A percentile compares a stretch with the other conserved stretches of the same genome.
These are phyloP conservation scores for Halichoeres trimaculatus DNA, from an alignment of 2,113 vertebrate species.

Conservation along the genomic window DNA sequence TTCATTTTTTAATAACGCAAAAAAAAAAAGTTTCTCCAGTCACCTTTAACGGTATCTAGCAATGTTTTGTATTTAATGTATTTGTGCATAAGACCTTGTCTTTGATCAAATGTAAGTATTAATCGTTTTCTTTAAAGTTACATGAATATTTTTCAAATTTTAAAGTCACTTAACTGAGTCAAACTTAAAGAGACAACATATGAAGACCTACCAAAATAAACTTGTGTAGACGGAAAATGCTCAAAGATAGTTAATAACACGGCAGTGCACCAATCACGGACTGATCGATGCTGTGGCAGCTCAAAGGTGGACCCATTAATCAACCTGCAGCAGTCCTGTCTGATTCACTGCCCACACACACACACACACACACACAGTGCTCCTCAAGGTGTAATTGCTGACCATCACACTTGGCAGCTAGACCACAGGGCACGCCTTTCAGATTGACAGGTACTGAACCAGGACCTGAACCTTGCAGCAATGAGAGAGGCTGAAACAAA, in stretches of 20 bases:
- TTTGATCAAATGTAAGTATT: too few relatives aligned
- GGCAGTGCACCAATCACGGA: conserved; percentile 29
- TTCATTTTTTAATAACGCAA: too few relatives aligned
- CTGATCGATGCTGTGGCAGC: conserved; percentile 52
- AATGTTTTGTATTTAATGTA: too few relatives aligned
- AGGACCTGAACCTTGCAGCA: conserved; percentile 18
- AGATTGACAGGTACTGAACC: conserved; percentile 42
- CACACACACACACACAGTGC: conserved; percentile 32
- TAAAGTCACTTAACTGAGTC: too few relatives aligned
- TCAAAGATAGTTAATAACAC: background rate
- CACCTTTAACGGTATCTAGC: too few relatives aligned
- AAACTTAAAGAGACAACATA: background rate
- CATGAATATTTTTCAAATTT: too few relatives aligned
- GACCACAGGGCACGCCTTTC: conserved; percentile 33
- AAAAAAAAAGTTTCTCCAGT: too few relatives aligned
- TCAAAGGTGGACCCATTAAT: conserved; percentile 54
- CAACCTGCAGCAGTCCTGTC: conserved; percentile 53
- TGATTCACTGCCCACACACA: conserved; percentile 19
- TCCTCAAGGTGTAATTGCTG: conserved; percentile 46
- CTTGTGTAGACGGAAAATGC: background rate
- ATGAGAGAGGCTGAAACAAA: conserved; percentile 5
- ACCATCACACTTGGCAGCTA: conserved; percentile 56
- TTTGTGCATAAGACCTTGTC: too few relatives aligned
- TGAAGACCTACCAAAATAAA: background rate
- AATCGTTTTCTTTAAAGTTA: too few relatives aligned